A percentile compares a stretch with the other conserved stretches of the same genome.
Conservation (phyloP, 2,888 invertebrate species). For the Eupithecia exiguata region DNA sequence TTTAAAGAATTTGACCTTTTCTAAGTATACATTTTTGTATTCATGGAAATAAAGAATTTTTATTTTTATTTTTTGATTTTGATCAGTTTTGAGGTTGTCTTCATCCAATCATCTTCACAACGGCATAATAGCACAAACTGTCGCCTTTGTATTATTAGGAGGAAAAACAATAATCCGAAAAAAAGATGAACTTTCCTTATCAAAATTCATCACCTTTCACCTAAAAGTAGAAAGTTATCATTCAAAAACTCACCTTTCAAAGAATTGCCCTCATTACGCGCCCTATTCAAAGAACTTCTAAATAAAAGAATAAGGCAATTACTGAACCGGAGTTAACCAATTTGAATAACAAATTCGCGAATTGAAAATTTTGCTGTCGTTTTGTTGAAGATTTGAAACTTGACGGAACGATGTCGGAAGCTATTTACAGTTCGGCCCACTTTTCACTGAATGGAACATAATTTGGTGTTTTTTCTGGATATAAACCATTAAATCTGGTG, state of each 20-base stretch:
- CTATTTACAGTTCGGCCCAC: not conserved
- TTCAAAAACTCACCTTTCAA: slow-evolving; percentile 28
- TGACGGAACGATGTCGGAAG: slow-evolving; percentile 7
- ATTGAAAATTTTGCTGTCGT: slow-evolving; percentile 53
- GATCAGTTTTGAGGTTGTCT: no score
- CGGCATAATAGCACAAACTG: no score
- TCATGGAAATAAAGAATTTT: no score
- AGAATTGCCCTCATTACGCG: slow-evolving; percentile 30
- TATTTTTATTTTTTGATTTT: no score
- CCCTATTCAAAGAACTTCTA: slow-evolving; percentile 30
- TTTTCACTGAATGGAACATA: not conserved
- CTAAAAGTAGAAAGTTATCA: slow-evolving; percentile 27
- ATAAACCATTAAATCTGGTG: no score
- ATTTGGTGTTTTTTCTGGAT: not conserved
- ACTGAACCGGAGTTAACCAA: slow-evolving; percentile 56
- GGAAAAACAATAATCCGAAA: slow-evolving; percentile 12
- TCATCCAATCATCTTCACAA: no score
- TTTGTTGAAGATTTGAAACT: slow-evolving; percentile 7
- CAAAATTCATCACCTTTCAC: slow-evolving; percentile 23
- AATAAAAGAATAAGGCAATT: slow-evolving; percentile 61
- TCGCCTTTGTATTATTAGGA: no score
- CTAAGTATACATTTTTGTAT: no score
- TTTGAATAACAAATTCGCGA: slow-evolving; percentile 61
- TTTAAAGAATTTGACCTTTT: no score
- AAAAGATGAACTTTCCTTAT: no score